A percentile compares a stretch with the other conserved stretches of the same genome.
phyloP scores from a whole-genome alignment of 2,797 vertebrate genomes.

The Acanthurus lineatus region DNA sequence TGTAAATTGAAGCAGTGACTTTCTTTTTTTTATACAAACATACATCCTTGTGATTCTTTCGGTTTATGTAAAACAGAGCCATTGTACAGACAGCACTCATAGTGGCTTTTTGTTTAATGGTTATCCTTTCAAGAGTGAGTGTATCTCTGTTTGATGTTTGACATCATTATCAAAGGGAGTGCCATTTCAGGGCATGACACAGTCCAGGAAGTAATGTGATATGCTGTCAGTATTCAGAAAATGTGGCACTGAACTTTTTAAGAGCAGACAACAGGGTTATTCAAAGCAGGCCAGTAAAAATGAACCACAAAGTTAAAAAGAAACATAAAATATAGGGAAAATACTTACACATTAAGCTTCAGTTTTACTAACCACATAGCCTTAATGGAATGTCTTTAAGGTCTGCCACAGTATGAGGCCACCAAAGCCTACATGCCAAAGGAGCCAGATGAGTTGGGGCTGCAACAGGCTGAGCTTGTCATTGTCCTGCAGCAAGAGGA shows the following conservation, averaged over 20 bases:
- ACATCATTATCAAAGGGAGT: constrained; percentile 29
- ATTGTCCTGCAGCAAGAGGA: constrained; percentile 90
- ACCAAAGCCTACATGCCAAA: constrained; percentile 91
- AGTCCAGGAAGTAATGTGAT: constrained; percentile 4
- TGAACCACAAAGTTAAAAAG: not conserved
- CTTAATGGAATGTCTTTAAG: constrained; percentile 74
- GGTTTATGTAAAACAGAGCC: not conserved
- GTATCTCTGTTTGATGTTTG: not conserved
- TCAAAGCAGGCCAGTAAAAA: not conserved
- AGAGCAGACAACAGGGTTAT: not conserved
- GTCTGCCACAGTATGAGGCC: constrained; percentile 91
- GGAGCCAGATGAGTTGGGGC: constrained; percentile 90
- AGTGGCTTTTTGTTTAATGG: not conserved
- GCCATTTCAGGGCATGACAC: not conserved
- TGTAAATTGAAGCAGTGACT: too few relatives aligned
- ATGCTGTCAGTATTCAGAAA: not conserved
- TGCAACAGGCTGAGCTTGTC: constrained; percentile 93
- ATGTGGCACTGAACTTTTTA: not conserved
- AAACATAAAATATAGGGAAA: not conserved
- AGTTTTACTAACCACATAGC: not conserved
- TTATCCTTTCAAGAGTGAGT: not conserved
- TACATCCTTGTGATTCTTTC: not conserved
- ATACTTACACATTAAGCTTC: not conserved
- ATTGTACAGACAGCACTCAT: not conserved
- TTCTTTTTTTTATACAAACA: too few relatives aligned